phyloP scores from a whole-genome alignment of 2,113 vertebrate genomes.

The Gymnobelideus leadbeateri region DNA sequence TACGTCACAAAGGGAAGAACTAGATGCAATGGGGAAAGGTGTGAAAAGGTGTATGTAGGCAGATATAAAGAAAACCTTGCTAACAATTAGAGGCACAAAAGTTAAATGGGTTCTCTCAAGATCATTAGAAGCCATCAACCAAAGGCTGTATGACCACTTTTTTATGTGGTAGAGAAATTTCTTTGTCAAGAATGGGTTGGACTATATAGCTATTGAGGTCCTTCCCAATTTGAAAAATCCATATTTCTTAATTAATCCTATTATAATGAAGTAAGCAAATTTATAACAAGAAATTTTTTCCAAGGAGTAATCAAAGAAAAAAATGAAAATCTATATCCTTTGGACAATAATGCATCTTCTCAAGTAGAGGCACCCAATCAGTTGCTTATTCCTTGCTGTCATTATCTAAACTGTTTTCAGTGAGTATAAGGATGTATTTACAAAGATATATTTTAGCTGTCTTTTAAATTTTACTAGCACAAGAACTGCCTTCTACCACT shows the following conservation, averaged over 20 bases:
- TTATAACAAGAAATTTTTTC: slow-evolving; percentile 26
- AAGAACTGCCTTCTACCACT: slow-evolving; percentile 52
- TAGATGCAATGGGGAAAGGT: neutral
- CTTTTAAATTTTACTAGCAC: slow-evolving; percentile 58
- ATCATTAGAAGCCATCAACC: neutral
- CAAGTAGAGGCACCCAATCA: slow-evolving; percentile 57
- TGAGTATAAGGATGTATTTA: slow-evolving; percentile 61
- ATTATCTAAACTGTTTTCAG: slow-evolving; percentile 64
- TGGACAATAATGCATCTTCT: neutral
- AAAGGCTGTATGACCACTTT: neutral
- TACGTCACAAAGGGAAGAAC: neutral
- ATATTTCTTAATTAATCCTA: slow-evolving; percentile 37
- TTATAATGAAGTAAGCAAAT: slow-evolving; percentile 11
- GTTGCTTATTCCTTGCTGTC: slow-evolving; percentile 66
- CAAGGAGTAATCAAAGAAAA: neutral
- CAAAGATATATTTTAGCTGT: slow-evolving; percentile 59
- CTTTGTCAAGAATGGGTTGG: neutral
- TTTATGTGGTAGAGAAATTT: neutral
- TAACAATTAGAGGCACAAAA: neutral
- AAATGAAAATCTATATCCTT: slow-evolving; percentile 18
- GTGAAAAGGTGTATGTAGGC: neutral
- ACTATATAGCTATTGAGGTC: neutral
- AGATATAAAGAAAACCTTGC: neutral
- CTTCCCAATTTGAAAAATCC: neutral
- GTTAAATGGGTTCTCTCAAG: neutral